Percentiles rank a stretch among this genome's conserved stretches.
These are phyloP conservation scores for Urocynchramus pylzowi DNA, from an alignment of 2,113 vertebrate species.

Conservation along the genomic window DNA sequence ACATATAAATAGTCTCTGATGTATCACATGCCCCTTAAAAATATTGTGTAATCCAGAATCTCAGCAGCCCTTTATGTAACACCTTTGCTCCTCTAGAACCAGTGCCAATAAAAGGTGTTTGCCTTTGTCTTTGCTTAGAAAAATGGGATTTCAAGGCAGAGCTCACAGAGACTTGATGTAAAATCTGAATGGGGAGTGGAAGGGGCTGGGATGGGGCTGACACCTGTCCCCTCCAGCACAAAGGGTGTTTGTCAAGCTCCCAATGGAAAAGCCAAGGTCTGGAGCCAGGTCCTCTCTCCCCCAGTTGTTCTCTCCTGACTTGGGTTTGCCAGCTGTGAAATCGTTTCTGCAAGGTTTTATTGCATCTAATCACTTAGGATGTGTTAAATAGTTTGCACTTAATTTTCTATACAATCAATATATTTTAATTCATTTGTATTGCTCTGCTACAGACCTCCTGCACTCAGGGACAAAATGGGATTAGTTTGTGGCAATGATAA, in stretches of 20 bases:
- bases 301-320: neutral
- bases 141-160: slow-evolving; percentile 46
- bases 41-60: slow-evolving; percentile 16
- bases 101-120: neutral
- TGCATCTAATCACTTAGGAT: slow-evolving; percentile 17
- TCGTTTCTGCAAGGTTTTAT: neutral
- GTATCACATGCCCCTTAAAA: slow-evolving; percentile 17
- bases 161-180: slow-evolving; percentile 45
- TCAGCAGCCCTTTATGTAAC: neutral
- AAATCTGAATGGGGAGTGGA: slow-evolving; percentile 66
- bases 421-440: neutral
- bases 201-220: neutral
- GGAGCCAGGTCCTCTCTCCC: neutral
- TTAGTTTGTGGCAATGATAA: neutral
- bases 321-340: slow-evolving; percentile 4
- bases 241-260: neutral
- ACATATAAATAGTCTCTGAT: neutral
- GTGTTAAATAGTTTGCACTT: slow-evolving; percentile 40
- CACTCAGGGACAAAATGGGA: neutral
- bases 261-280: slow-evolving; percentile 32
- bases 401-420: slow-evolving; percentile 1
- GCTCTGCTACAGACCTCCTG: neutral
- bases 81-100: slow-evolving; percentile 32
- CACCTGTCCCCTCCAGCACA: slow-evolving; percentile 56
- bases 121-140: slow-evolving; percentile 53